Conservation (phyloP, 2,797 vertebrate genomes). For the Uromys caudimaculatus region DNA sequence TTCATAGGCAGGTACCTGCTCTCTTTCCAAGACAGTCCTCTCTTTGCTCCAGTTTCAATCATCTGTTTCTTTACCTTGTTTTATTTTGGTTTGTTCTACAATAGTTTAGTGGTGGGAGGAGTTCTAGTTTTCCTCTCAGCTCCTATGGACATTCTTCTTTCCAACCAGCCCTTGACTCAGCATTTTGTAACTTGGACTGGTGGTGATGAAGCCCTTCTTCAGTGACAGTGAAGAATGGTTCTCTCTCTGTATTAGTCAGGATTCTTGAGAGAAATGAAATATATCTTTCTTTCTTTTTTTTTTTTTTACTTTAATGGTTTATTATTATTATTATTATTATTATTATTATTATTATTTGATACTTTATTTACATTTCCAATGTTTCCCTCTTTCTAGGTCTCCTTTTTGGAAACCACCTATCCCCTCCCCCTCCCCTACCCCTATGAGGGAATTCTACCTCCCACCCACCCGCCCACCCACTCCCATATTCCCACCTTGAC, state of each 20-base stretch:
- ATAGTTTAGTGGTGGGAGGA: background rate
- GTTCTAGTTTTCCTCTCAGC: background rate
- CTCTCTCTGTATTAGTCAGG: background rate
- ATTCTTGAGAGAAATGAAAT: background rate
- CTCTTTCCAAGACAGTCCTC: constrained; percentile 32
- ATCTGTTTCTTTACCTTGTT: constrained; percentile 29
- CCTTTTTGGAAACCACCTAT: too few species aligned
- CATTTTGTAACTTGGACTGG: constrained; percentile 10
- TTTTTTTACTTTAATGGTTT: too few species aligned
- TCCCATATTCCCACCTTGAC: too few species aligned
- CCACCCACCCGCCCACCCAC: too few species aligned
- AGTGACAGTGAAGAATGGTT: background rate
- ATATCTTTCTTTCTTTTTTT: too few species aligned
- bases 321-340: too few species aligned
- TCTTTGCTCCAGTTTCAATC: background rate
- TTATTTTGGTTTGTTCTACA: background rate
- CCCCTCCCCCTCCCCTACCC: too few species aligned
- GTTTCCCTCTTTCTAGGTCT: too few species aligned
- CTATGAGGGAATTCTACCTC: too few species aligned
- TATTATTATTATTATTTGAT: too few species aligned
- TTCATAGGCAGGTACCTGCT: background rate
- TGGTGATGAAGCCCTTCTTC: constrained; percentile 6
- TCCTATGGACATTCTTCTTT: constrained; percentile 25
- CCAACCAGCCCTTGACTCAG: background rate
- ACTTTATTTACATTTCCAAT: too few species aligned